Percentiles rank a stretch among this genome's conserved stretches.
phyloP scores from a whole-genome alignment of 2,888 invertebrate genomes.

The Boloria euphrosyne region DNA sequence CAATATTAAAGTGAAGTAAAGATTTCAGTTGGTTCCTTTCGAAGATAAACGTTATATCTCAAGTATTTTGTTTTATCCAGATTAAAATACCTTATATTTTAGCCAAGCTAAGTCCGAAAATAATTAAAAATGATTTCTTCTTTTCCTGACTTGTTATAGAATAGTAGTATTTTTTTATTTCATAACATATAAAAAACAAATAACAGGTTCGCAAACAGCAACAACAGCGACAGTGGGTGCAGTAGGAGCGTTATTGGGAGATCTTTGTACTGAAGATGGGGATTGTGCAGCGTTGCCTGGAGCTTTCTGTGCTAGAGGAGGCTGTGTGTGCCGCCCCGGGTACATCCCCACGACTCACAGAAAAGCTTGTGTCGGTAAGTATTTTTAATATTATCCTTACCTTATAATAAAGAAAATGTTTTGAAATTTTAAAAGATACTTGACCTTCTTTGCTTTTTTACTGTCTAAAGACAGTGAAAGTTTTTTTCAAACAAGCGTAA shows the following conservation, averaged over 20 bases:
- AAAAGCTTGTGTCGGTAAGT: constrained; percentile 75
- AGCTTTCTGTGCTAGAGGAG: constrained; percentile 87
- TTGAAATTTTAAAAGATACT: too few species aligned
- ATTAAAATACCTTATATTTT: too few species aligned
- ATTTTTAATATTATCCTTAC: not conserved
- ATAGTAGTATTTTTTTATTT: not conserved
- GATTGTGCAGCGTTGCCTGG: constrained; percentile 85
- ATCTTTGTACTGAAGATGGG: constrained; percentile 85
- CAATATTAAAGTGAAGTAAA: too few species aligned
- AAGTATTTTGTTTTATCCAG: too few species aligned
- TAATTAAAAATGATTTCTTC: too few species aligned
- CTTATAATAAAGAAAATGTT: too few species aligned
- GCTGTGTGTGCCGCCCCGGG: constrained; percentile 88
- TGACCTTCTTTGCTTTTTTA: too few species aligned
- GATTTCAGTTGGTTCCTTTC: too few species aligned
- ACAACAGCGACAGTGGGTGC: constrained; percentile 76
- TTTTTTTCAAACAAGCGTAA: too few species aligned
- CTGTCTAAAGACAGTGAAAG: too few species aligned
- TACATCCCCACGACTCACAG: constrained; percentile 68
- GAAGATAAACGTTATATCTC: too few species aligned
- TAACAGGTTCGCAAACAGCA: constrained; percentile 63
- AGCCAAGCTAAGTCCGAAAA: too few species aligned
- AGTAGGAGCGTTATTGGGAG: constrained; percentile 87
- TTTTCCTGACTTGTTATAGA: not conserved
- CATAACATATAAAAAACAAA: not conserved